Evolutionary conservation across 23 tunicate genomes (phyloP).

Genomic region (Aplidium turbinatum): DNA sequence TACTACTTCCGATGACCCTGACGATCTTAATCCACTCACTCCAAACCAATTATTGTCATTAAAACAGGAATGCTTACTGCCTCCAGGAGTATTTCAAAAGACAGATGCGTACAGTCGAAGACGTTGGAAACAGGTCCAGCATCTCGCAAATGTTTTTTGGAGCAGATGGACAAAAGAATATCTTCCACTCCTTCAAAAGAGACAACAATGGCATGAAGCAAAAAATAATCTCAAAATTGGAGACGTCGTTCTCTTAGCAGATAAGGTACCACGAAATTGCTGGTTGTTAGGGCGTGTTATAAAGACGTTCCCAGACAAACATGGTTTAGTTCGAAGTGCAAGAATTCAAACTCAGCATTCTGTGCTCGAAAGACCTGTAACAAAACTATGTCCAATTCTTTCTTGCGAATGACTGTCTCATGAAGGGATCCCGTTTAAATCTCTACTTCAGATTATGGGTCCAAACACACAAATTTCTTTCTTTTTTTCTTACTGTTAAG

Average conservation of each 20-base stretch:
- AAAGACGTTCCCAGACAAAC: not conserved
- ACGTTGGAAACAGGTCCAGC: slow-evolving; percentile 40
- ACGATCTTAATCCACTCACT: slow-evolving; percentile 16
- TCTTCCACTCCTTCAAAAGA: not conserved
- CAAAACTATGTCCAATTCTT: slow-evolving; percentile 8
- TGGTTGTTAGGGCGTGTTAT: slow-evolving; percentile 1
- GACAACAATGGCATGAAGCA: slow-evolving; percentile 11
- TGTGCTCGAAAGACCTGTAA: not conserved
- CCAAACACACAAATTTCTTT: too few relatives aligned
- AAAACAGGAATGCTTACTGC: slow-evolving; percentile 13
- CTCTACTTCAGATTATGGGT: too few relatives aligned
- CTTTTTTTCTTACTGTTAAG: too few relatives aligned
- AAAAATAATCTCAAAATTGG: not conserved
- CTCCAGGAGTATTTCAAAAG: slow-evolving; percentile 33
- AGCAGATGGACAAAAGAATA: not conserved
- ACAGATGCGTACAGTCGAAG: slow-evolving; percentile 31
- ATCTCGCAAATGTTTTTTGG: slow-evolving; percentile 35
- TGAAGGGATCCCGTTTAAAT: too few relatives aligned
- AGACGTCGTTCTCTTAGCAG: slow-evolving; percentile 13
- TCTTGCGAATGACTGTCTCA: too few relatives aligned
- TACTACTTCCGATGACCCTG: slow-evolving; percentile 22
- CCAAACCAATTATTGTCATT: slow-evolving; percentile 36
- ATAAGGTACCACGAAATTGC: not conserved
- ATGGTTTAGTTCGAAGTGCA: not conserved
- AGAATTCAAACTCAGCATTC: slow-evolving; percentile 5